These are phyloP conservation scores for Ophion slaviceki DNA, from an alignment of 2,888 invertebrate genomes.

Conservation along the genomic window DNA sequence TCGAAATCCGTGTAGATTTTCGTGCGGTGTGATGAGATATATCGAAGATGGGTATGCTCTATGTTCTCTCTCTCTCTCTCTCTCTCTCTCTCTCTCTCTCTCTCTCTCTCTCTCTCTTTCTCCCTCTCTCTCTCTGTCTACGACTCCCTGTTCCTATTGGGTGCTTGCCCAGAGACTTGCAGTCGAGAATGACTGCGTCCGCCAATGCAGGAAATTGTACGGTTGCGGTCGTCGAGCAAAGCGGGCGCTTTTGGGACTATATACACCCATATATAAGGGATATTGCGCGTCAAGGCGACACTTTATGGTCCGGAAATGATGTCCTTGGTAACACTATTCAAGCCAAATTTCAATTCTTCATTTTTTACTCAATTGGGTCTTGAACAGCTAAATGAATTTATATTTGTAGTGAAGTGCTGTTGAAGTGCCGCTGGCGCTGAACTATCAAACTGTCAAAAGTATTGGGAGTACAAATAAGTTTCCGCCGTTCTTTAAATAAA, in stretches of 20 bases:
- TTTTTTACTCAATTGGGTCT: too few relatives aligned
- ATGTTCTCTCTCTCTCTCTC: neutral
- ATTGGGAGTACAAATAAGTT: too few relatives aligned
- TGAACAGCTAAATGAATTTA: too few relatives aligned
- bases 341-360: neutral
- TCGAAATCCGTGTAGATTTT: conserved; percentile 51
- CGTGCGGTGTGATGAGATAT: conserved; percentile 19
- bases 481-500: too few relatives aligned
- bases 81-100: conserved; percentile 11
- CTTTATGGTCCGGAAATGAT: neutral
- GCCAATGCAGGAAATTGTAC: conserved; percentile 48
- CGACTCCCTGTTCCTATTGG: conserved; percentile 12
- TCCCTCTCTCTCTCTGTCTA: neutral
- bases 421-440: too few relatives aligned
- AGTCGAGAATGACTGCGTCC: conserved; percentile 28
- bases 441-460: too few relatives aligned
- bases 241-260: conserved; percentile 16
- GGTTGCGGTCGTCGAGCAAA: conserved; percentile 52
- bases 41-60: conserved; percentile 24
- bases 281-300: neutral
- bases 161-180: conserved; percentile 32
- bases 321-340: neutral
- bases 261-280: conserved; percentile 8
- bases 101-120: conserved; percentile 13
- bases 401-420: too few relatives aligned